Evolutionary conservation across 2,888 invertebrate species (phyloP).

Genomic region (Apotomis capreana): DNA sequence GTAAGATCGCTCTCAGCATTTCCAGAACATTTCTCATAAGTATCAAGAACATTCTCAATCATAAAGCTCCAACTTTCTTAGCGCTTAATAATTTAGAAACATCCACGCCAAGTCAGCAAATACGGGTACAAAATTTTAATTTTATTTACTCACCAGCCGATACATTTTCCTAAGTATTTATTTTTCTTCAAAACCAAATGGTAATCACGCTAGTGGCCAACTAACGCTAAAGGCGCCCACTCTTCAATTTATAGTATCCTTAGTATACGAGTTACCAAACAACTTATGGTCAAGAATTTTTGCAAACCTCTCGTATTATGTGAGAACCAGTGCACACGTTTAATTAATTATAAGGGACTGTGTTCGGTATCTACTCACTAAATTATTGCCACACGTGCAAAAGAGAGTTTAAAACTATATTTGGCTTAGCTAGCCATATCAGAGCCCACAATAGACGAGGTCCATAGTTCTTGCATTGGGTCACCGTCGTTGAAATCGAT

Average conservation of each 20-base stretch:
- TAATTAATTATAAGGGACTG: conserved; percentile 9
- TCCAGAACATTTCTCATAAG: not conserved
- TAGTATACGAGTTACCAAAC: conserved; percentile 37
- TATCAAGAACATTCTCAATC: not conserved
- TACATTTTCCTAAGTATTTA: conserved; percentile 54
- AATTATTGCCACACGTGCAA: too few species aligned
- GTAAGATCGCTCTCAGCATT: conserved; percentile 1
- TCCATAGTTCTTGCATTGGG: too few species aligned
- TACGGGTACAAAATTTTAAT: not conserved
- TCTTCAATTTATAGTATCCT: conserved; percentile 37
- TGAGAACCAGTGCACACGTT: conserved; percentile 26
- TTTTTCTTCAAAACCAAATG: conserved; percentile 29
- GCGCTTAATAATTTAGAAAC: not conserved
- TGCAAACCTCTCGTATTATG: conserved; percentile 30
- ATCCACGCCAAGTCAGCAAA: conserved; percentile 2
- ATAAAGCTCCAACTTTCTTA: not conserved
- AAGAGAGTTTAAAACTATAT: too few species aligned
- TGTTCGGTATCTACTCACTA: not conserved
- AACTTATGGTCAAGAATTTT: conserved; percentile 39
- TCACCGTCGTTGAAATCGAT: too few species aligned
- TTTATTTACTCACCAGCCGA: conserved; percentile 58
- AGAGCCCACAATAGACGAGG: too few species aligned
- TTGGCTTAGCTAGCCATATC: too few species aligned
- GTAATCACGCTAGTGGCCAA: conserved; percentile 21
- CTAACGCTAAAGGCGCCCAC: conserved; percentile 19